Base-by-base conservation (phyloP, 2,888 invertebrate genomes). In the Esperia sulphurella region DNA sequence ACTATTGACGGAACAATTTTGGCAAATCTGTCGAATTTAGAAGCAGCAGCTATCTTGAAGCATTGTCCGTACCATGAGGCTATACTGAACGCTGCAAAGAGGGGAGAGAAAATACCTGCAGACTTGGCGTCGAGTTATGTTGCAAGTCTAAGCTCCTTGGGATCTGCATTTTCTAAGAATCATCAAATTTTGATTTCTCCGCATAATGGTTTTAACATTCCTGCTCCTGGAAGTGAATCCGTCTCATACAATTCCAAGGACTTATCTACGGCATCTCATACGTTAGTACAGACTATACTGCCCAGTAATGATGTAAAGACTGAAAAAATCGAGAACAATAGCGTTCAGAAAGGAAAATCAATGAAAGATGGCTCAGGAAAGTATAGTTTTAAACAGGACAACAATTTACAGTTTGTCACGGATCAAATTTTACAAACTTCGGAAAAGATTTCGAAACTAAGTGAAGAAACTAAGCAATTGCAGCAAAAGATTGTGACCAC, bases 21-120 rank as follows among this genome's bases (percentile, higher is more conserved):
- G 1, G 80, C 81, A 0, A 88, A 88, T 28, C 55, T 88, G 1
- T 82, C 82, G 0, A 86, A 72, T 45, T 59, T 82, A 39, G 89
- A 89, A 13, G 89, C 85, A 0, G 89, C 88, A 2, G 90, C 88
- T 0, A 90, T 90, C 41, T 53, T 90, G 8, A 90, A 90, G 50
- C 90, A 90, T 56, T 90, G 90, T 48, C 90, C 90, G 0, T 90
- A 90, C 41, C 90, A 90, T 37, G 90, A 90, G 58, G 90, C 89
- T 14, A 86, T 90, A n/a, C 59, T 90, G 0, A 82, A 72, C 62
- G 90, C 90, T 0, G 90, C 90, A 0, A 71, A 76, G 43, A 60
- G 57, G 0, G 90, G 90, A 0, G 83, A 83, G 14, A 82, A 71
- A 47, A 84, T 89, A 1, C 91, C 92, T 0, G 75, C 85, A 8